Percentiles rank a stretch among this genome's conserved stretches.
Evolutionary conservation across 2,113 vertebrate genomes (phyloP).

Genomic region (Pithys albifrons): DNA sequence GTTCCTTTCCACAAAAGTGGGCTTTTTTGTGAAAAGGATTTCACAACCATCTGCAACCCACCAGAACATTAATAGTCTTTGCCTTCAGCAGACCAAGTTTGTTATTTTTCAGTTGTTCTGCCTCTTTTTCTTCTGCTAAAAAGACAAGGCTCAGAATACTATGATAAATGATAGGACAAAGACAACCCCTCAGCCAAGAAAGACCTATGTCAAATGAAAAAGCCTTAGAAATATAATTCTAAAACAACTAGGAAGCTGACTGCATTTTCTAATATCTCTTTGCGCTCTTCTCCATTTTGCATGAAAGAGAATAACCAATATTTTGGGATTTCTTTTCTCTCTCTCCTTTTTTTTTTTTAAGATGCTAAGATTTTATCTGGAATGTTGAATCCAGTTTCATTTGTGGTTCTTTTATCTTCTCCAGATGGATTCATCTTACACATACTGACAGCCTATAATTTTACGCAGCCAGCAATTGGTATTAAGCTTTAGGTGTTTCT

Average conservation of each 20-base stretch:
- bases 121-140: not conserved
- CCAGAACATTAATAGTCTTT: not conserved
- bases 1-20: not conserved
- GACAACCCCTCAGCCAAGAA: not conserved
- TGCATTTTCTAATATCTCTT: not conserved
- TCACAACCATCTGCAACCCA: rapidly evolving
- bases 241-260: not conserved
- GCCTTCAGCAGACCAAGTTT: not conserved
- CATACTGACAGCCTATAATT: constrained; percentile 31
- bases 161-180: not conserved
- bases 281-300: not conserved
- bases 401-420: not conserved
- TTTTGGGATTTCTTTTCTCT: not conserved
- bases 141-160: not conserved
- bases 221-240: not conserved
- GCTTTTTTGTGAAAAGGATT: not conserved
- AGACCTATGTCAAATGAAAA: not conserved
- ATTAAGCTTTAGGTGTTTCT: constrained; percentile 15
- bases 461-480: not conserved
- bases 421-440: constrained; percentile 23
- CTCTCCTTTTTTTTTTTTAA: too few species aligned
- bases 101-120: not conserved
- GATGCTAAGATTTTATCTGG: not conserved
- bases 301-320: not conserved
- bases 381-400: not conserved